Evolutionary conservation across 2,888 invertebrate species (phyloP).

Genomic region (Watsonalla binaria): DNA sequence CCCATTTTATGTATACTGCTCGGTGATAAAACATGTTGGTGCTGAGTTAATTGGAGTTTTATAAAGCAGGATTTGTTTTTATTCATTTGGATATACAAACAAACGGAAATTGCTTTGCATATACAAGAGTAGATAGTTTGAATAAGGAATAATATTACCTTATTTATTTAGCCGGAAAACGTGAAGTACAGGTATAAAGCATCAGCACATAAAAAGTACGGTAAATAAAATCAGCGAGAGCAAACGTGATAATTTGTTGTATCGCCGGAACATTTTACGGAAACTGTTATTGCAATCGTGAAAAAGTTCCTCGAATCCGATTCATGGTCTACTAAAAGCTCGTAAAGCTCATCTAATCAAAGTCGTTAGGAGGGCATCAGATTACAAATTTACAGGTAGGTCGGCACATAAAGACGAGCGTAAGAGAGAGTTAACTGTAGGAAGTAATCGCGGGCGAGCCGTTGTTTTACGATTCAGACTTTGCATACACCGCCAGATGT

Average conservation of each 20-base stretch:
- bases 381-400: slow-evolving; percentile 70
- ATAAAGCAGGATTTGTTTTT: neutral
- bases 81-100: neutral
- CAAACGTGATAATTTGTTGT: neutral
- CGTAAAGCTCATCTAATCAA: slow-evolving; percentile 52
- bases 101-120: neutral
- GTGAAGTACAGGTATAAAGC: neutral
- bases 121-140: neutral
- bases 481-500: slow-evolving; percentile 73
- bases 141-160: neutral
- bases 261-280: slow-evolving; percentile 2
- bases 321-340: slow-evolving; percentile 39
- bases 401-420: slow-evolving; percentile 62
- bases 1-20: neutral
- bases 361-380: slow-evolving; percentile 51
- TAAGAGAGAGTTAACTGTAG: slow-evolving; percentile 70
- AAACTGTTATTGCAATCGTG: slow-evolving; percentile 12
- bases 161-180: neutral
- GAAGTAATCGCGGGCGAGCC: slow-evolving; percentile 56
- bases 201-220: neutral
- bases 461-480: slow-evolving; percentile 63
- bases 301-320: slow-evolving; percentile 19
- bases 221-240: neutral
- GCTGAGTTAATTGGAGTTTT: neutral
- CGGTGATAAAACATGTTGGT: neutral